These are phyloP conservation scores for Teleogryllus occipitalis DNA, from an alignment of 1,140 invertebrate species.

Conservation along the genomic window DNA sequence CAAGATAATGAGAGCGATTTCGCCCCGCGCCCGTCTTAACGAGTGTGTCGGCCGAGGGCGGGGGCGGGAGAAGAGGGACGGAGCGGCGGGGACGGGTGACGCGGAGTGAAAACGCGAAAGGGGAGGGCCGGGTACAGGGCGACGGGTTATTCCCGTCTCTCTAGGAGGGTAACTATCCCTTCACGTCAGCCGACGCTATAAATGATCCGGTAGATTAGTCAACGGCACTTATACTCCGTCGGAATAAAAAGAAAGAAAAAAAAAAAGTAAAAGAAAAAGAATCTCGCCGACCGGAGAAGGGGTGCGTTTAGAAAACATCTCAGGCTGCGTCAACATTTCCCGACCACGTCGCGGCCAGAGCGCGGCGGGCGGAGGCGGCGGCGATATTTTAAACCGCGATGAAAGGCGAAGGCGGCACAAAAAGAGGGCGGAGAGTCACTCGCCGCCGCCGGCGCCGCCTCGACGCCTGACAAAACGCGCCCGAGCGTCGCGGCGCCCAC, in stretches of 20 bases:
- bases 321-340: background rate
- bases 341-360: background rate
- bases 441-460: too few species aligned
- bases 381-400: background rate
- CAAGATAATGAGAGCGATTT: background rate
- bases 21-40: too few species aligned
- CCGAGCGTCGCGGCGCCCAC: too few species aligned
- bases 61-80: background rate
- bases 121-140: background rate
- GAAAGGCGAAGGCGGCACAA: background rate
- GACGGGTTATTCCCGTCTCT: background rate
- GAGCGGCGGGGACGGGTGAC: background rate
- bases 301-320: background rate
- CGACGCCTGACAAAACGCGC: too few species aligned
- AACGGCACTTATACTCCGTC: background rate
- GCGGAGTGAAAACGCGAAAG: background rate
- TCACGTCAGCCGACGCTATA: background rate
- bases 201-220: conserved; percentile 1
- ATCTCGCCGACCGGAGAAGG: too few species aligned
- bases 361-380: too few species aligned
- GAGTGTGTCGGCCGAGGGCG: too few species aligned
- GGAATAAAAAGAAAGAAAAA: background rate
- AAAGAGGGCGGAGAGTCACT: background rate
- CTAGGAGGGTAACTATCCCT: background rate
- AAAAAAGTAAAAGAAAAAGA: background rate